phyloP scores from a whole-genome alignment of 2,113 vertebrate genomes.

The human region DNA sequence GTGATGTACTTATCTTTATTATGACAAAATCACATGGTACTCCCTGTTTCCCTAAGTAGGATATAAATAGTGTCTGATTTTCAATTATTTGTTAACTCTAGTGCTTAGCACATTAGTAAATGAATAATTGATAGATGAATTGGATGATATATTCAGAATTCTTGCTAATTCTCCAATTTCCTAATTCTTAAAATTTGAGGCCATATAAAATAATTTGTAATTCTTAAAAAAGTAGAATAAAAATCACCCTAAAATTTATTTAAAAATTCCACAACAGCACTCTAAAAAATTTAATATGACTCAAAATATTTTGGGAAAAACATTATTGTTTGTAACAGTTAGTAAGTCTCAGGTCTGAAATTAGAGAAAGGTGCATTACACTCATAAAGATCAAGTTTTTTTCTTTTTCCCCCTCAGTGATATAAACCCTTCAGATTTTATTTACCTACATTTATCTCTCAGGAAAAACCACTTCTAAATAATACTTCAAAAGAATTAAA shows the following conservation, averaged over 20 bases:
- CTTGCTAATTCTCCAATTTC: neutral
- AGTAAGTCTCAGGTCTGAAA: slow-evolving; percentile 18
- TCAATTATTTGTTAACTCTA: neutral
- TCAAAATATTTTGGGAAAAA: neutral
- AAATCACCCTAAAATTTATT: neutral
- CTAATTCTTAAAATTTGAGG: neutral
- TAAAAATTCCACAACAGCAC: neutral
- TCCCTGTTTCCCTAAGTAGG: neutral
- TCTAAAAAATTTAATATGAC: neutral
- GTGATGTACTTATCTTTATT: neutral
- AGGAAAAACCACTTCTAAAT: slow-evolving; percentile 37
- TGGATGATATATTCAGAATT: neutral
- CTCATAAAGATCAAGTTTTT: neutral
- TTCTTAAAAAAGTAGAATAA: neutral
- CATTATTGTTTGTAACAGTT: neutral
- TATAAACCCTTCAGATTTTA: slow-evolving; percentile 32
- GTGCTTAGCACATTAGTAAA: neutral
- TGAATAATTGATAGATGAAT: neutral
- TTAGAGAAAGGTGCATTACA: neutral
- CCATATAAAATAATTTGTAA: neutral
- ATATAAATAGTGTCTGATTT: neutral
- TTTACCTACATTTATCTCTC: slow-evolving; percentile 20
- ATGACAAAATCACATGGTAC: neutral
- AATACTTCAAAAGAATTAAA: neutral
- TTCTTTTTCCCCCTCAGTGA: neutral